These are phyloP conservation scores for Mugil cephalus DNA, from an alignment of 2,113 vertebrate species.

Conservation along the genomic window DNA sequence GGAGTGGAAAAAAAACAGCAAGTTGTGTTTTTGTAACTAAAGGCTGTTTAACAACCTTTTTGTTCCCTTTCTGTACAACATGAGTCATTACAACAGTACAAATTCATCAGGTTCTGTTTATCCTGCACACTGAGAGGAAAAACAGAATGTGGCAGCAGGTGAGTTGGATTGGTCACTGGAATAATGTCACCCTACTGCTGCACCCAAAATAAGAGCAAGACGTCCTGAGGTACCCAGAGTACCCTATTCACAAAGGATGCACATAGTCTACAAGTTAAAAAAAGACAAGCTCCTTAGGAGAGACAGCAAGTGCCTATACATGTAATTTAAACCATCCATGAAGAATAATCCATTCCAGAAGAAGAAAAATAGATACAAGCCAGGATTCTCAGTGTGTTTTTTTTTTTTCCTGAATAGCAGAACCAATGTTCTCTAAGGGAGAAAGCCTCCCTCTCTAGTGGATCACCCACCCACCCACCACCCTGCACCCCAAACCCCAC, in stretches of 20 bases:
- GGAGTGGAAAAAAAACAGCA: slow-evolving; percentile 87
- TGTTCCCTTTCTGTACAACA: slow-evolving; percentile 90
- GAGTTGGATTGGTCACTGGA: slow-evolving; percentile 73
- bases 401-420: slow-evolving; percentile 89
- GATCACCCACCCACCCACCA: slow-evolving; percentile 71
- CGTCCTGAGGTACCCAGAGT: slow-evolving; percentile 89
- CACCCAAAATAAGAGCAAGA: slow-evolving; percentile 54
- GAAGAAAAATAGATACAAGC: slow-evolving; percentile 94
- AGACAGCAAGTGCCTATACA: slow-evolving; percentile 95
- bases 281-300: slow-evolving; percentile 96
- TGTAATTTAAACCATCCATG: slow-evolving; percentile 94
- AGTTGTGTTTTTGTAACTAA: slow-evolving; percentile 83
- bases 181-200: slow-evolving; percentile 85
- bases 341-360: slow-evolving; percentile 93
- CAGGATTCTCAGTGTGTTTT: slow-evolving; percentile 88
- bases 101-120: slow-evolving; percentile 88
- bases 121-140: slow-evolving; percentile 93
- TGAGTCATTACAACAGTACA: slow-evolving; percentile 90
- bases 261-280: slow-evolving; percentile 90
- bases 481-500: slow-evolving; percentile 11
- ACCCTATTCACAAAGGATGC: slow-evolving; percentile 91
- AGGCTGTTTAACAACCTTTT: slow-evolving; percentile 89
- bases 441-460: slow-evolving; percentile 86
- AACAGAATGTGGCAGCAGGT: slow-evolving; percentile 91
- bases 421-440: slow-evolving; percentile 88